Evolutionary conservation across 2,888 invertebrate species (phyloP).

Genomic region (Caenorhabditis sulstoni): DNA sequence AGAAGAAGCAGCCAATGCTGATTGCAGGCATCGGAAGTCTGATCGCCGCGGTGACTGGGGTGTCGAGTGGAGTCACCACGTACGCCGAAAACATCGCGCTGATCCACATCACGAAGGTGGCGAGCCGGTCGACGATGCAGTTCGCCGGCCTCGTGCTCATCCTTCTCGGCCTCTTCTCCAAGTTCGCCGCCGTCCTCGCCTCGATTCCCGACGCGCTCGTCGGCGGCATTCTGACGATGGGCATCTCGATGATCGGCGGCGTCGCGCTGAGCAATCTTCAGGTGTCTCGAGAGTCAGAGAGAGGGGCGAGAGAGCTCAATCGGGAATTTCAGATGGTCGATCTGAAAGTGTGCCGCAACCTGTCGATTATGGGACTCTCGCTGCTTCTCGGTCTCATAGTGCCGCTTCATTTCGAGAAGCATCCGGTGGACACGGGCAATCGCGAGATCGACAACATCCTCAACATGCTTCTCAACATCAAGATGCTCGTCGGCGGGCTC

Average conservation of each 20-base stretch:
- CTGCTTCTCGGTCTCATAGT: constrained; percentile 71
- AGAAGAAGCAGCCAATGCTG: too few species aligned
- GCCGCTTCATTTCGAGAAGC: constrained; percentile 68
- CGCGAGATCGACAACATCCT: constrained; percentile 69
- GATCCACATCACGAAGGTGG: constrained; percentile 74
- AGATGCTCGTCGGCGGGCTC: constrained; percentile 82
- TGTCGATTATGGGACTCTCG: constrained; percentile 75
- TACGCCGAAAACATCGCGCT: constrained; percentile 76
- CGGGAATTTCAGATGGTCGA: constrained; percentile 65
- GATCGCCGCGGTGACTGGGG: constrained; percentile 70
- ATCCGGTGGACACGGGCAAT: constrained; percentile 63
- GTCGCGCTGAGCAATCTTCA: constrained; percentile 74
- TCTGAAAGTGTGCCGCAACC: constrained; percentile 65
- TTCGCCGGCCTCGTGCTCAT: constrained; percentile 69
- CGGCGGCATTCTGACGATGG: constrained; percentile 76
- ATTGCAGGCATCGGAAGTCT: constrained; percentile 70
- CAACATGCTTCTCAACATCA: constrained; percentile 75
- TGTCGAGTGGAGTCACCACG: constrained; percentile 76
- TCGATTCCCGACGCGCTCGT: constrained; percentile 76
- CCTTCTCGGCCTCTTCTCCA: constrained; percentile 61
- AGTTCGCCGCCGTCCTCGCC: constrained; percentile 74
- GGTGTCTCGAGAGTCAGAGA: too few species aligned
- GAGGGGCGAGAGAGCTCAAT: too few species aligned
- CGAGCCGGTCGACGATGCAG: constrained; percentile 75
- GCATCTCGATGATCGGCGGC: constrained; percentile 77